phyloP scores from a whole-genome alignment of 2,888 invertebrate species.

The Polydrusus cervinus region DNA sequence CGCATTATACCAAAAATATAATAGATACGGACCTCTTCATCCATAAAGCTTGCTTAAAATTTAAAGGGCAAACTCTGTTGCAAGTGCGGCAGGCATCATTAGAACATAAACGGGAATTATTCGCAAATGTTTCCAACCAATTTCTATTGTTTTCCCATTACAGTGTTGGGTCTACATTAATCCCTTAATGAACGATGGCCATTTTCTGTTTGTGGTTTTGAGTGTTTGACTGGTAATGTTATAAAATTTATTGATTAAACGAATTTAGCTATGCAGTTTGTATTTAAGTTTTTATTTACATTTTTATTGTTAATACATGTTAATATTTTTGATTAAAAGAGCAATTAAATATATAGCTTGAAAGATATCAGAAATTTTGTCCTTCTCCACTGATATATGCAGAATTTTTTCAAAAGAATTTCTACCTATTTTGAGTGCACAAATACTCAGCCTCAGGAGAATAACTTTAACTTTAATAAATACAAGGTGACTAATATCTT shows the following conservation, averaged over 20 bases:
- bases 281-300: neutral
- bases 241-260: neutral
- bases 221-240: neutral
- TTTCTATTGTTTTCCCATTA: conserved; percentile 9
- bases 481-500: too few relatives aligned
- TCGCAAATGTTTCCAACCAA: conserved; percentile 8
- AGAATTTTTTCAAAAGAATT: too few relatives aligned
- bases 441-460: too few relatives aligned
- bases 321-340: too few relatives aligned
- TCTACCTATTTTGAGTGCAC: too few relatives aligned
- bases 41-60: too few relatives aligned
- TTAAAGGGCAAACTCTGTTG: neutral
- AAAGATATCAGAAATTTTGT: too few relatives aligned
- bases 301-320: neutral
- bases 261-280: neutral
- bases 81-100: neutral
- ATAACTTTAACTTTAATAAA: too few relatives aligned
- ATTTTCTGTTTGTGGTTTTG: conserved; percentile 14
- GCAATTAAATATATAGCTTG: too few relatives aligned
- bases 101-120: conserved; percentile 1
- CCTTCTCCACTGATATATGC: too few relatives aligned
- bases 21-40: too few relatives aligned
- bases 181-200: conserved; percentile 7
- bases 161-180: conserved; percentile 3
- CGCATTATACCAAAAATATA: neutral